Evolutionary conservation across 2,113 vertebrate genomes (phyloP).

Genomic region (Pelecanus crispus): DNA sequence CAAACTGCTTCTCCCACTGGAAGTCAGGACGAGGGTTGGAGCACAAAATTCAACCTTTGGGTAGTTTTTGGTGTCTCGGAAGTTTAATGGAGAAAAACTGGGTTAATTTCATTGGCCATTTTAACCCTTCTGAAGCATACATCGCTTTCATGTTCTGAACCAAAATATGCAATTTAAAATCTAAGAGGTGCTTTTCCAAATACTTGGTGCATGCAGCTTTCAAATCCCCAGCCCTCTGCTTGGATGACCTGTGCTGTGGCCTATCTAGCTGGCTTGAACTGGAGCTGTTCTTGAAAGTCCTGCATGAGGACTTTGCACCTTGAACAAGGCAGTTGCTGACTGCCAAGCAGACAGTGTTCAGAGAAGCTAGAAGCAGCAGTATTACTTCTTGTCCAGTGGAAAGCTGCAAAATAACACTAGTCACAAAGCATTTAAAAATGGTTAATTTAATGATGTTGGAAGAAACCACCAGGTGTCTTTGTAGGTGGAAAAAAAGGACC

Average conservation of each 20-base stretch:
- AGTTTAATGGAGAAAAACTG: not conserved
- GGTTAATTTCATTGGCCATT: constrained; percentile 10
- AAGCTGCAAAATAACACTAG: constrained; percentile 54
- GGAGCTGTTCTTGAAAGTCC: not conserved
- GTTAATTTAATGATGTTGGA: not conserved
- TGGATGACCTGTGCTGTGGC: not conserved
- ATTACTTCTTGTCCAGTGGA: not conserved
- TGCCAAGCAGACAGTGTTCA: not conserved
- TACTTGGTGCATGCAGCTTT: constrained; percentile 58
- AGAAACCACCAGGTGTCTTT: constrained; percentile 4
- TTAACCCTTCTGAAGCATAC: constrained; percentile 46
- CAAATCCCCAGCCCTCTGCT: constrained; percentile 5
- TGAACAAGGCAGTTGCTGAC: not conserved
- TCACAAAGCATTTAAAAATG: constrained; percentile 50
- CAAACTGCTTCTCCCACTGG: not conserved
- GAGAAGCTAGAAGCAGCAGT: constrained; percentile 1
- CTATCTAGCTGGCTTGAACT: not conserved
- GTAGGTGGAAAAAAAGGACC: not conserved
- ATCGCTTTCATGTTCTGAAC: constrained; percentile 53
- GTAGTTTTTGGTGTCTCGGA: not conserved
- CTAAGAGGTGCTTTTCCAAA: constrained; percentile 63
- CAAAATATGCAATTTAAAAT: constrained; percentile 65
- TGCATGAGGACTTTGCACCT: not conserved
- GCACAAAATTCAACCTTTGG: not conserved
- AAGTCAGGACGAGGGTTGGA: not conserved